phyloP scores from a whole-genome alignment of 2,888 invertebrate genomes.

The Patella ulyssiponensis region DNA sequence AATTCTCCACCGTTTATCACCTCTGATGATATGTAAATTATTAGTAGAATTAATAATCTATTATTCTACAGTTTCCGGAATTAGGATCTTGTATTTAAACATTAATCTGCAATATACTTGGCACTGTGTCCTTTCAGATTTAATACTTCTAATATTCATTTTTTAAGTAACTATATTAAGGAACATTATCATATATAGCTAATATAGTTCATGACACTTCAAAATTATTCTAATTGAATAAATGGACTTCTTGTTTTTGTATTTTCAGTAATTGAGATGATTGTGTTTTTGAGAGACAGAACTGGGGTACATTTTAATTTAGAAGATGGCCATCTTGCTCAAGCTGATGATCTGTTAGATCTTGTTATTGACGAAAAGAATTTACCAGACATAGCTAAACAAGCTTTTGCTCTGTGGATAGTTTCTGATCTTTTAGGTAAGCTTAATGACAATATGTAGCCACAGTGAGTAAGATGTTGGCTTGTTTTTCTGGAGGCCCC shows the following conservation, averaged over 20 bases:
- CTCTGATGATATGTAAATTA: too few relatives aligned
- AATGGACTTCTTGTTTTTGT: background rate
- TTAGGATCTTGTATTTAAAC: too few relatives aligned
- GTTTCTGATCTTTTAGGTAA: constrained; percentile 88
- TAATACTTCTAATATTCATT: too few relatives aligned
- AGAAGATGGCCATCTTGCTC: constrained; percentile 81
- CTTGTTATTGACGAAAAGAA: constrained; percentile 83
- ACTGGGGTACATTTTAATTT: constrained; percentile 80
- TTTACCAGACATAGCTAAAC: constrained; percentile 81
- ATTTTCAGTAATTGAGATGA: constrained; percentile 53
- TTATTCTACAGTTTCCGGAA: too few relatives aligned
- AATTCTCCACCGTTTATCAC: too few relatives aligned
- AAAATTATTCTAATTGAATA: background rate
- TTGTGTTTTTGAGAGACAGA: constrained; percentile 70
- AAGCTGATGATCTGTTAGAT: constrained; percentile 76
- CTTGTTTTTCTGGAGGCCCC: too few relatives aligned
- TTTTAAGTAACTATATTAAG: too few relatives aligned
- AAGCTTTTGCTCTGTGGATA: constrained; percentile 93
- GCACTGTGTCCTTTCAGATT: too few relatives aligned
- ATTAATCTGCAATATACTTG: too few relatives aligned
- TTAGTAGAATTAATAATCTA: too few relatives aligned
- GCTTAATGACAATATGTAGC: constrained; percentile 19
- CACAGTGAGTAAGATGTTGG: too few relatives aligned
- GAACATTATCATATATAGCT: too few relatives aligned
- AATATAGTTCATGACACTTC: background rate